These are phyloP conservation scores for Drosophila diplacantha DNA, from an alignment of 2,888 invertebrate species.

Conservation along the genomic window DNA sequence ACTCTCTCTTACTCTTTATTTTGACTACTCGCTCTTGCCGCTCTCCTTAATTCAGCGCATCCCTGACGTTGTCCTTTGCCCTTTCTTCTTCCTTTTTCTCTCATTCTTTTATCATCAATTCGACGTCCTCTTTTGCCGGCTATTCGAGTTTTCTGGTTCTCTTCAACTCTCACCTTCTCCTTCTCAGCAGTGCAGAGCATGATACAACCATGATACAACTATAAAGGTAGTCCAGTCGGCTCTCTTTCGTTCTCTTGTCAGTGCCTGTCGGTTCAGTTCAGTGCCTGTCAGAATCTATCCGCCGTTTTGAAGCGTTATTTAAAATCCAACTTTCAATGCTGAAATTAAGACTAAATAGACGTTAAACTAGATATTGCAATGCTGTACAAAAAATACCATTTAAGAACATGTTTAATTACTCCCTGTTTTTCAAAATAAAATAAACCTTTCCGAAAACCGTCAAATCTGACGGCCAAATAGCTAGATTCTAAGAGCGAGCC, in stretches of 20 bases:
- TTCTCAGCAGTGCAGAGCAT: not conserved
- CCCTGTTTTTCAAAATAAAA: not conserved
- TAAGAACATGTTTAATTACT: not conserved
- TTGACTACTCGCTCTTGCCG: not conserved
- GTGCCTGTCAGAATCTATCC: no score
- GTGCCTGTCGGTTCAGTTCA: no score
- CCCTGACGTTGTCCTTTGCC: conserved; percentile 16
- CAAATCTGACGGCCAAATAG: conserved; percentile 4
- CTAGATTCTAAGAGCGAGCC: conserved; percentile 3
- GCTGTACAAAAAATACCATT: no score
- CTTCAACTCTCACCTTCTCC: not conserved
- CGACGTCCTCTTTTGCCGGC: conserved; percentile 6
- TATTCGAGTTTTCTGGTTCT: not conserved
- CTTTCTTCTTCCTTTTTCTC: not conserved
- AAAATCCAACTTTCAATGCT: no score
- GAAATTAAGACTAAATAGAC: not conserved
- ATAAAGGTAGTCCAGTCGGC: no score
- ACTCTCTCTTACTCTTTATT: not conserved
- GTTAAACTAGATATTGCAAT: not conserved
- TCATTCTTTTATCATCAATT: not conserved
- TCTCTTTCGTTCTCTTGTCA: no score
- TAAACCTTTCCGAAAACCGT: not conserved
- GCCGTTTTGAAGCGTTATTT: no score
- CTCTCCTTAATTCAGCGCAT: conserved; percentile 22
- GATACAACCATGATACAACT: no score